Conservation (phyloP, 1,140 invertebrate genomes). For the Drosophila parabipectinata region DNA sequence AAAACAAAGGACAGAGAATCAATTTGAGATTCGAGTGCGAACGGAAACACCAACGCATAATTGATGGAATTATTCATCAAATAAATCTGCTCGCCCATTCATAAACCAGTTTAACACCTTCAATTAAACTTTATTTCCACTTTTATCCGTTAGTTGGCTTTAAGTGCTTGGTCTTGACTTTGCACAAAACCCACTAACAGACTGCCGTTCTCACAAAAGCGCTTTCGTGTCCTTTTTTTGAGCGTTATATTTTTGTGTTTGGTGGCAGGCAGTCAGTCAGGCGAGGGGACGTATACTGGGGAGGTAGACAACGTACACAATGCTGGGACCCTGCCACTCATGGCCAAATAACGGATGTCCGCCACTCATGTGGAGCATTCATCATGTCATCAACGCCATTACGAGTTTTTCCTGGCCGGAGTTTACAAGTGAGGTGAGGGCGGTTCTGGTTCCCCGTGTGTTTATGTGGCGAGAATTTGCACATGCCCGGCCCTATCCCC, state of each 20-base stretch:
- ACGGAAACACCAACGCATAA: constrained; percentile 1
- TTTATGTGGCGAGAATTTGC: constrained; percentile 34
- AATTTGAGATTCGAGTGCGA: constrained; percentile 1
- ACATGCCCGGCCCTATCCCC: constrained; percentile 9
- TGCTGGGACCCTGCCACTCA: constrained; percentile 29
- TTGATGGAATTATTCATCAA: constrained; percentile 21
- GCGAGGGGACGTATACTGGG: no score
- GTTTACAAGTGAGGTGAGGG: constrained; percentile 7
- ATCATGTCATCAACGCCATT: constrained; percentile 63
- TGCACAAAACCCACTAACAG: background rate
- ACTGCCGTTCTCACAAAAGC: background rate
- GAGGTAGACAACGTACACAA: constrained; percentile 16
- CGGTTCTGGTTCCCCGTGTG: constrained; percentile 6
- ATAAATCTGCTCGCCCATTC: background rate
- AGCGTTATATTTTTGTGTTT: constrained; percentile 12
- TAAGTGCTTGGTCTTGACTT: constrained; percentile 20
- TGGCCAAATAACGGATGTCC: constrained; percentile 55
- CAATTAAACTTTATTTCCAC: constrained; percentile 27
- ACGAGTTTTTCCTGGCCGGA: constrained; percentile 44
- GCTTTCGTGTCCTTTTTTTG: constrained; percentile 4
- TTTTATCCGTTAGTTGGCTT: constrained; percentile 11
- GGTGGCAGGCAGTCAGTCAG: constrained; percentile 9
- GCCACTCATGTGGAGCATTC: constrained; percentile 56
- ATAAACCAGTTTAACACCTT: constrained; percentile 36
- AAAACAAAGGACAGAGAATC: constrained; percentile 3